Base-by-base conservation (phyloP, 2,888 invertebrate genomes). In the Gymnoscelis rufifasciata region DNA sequence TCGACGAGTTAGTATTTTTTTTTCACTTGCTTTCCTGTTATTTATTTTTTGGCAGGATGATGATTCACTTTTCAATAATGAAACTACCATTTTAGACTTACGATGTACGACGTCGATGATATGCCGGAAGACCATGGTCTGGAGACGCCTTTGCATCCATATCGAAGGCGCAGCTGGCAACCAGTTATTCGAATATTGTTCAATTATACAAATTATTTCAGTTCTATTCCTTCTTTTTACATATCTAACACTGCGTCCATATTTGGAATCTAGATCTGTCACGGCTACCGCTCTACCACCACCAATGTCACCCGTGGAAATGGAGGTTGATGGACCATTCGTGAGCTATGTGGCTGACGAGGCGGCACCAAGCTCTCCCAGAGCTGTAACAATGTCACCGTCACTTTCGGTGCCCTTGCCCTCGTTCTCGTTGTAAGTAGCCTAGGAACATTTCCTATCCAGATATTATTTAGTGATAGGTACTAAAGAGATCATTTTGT, bases 1-100 rank as follows among this genome's bases (percentile, higher is more conserved):
- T 35, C 23, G 35, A 35, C 35, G 35, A 35, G 35, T 35, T 11
- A 35, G 35, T 19, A 19, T 35, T 23, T 35, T 35, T 35, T 35
- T 19, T 35, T 11, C 10, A n/a, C n/a, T 29, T 7, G 11, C n/a
- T 33, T 33, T 15, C 15, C 15, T 35, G 35, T 15, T 19, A 35
- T 35, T 35, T 35, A 35, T 19, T 11, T 35, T 19, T 35, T 19
- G 35, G 19, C 19, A 19, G 35, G 19, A 35, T 35, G 19, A 19
- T 15, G 19, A 35, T 35, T 35, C 11, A 35, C 19, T 35, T 35
- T 35, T 35, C 19, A 15, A 19, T 19, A 35, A 19, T 35, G 4
- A 35, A 35, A 35, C 19, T n/a, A 6, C 19, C 35, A 19, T 19
- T 19, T 24, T 10, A 19, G 19, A 19, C 5, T 19, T 3, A 19